Evolutionary conservation across 1,140 invertebrate species (phyloP).

Genomic region (Gryllus bimaculatus): DNA sequence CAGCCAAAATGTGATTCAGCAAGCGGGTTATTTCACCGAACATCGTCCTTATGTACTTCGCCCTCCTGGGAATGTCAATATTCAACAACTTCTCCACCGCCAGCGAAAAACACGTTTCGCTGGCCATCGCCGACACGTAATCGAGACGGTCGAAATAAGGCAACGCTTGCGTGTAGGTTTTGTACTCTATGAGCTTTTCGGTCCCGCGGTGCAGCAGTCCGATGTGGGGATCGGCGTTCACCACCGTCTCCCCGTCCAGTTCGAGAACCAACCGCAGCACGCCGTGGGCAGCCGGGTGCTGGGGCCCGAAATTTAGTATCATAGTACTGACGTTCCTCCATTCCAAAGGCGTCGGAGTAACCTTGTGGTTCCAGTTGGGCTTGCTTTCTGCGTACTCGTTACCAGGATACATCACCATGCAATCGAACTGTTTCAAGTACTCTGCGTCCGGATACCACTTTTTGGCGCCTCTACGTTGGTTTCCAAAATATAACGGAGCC

Average conservation of each 20-base stretch:
- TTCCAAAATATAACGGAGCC: neutral
- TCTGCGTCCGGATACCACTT: conserved; percentile 47
- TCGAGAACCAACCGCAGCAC: conserved; percentile 68
- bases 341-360: conserved; percentile 32
- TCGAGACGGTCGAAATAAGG: conserved; percentile 80
- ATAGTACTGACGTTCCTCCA: conserved; percentile 49
- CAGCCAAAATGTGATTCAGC: conserved; percentile 70
- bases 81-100: conserved; percentile 73
- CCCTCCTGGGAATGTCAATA: conserved; percentile 61
- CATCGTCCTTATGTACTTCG: conserved; percentile 59
- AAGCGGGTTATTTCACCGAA: conserved; percentile 73
- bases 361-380: conserved; percentile 24
- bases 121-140: conserved; percentile 76
- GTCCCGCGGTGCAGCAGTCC: conserved; percentile 64
- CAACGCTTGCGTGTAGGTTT: conserved; percentile 69
- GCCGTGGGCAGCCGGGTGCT: conserved; percentile 79
- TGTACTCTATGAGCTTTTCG: conserved; percentile 76
- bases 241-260: conserved; percentile 72
- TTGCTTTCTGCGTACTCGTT: conserved; percentile 25
- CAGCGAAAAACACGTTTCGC: conserved; percentile 64
- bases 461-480: conserved; percentile 23
- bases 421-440: conserved; percentile 45
- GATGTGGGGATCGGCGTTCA: conserved; percentile 87
- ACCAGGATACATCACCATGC: conserved; percentile 47
- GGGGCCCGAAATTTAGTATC: conserved; percentile 71